Conservation (phyloP, 2,797 vertebrate genomes). For the Myoxocephalus aenaeus region DNA sequence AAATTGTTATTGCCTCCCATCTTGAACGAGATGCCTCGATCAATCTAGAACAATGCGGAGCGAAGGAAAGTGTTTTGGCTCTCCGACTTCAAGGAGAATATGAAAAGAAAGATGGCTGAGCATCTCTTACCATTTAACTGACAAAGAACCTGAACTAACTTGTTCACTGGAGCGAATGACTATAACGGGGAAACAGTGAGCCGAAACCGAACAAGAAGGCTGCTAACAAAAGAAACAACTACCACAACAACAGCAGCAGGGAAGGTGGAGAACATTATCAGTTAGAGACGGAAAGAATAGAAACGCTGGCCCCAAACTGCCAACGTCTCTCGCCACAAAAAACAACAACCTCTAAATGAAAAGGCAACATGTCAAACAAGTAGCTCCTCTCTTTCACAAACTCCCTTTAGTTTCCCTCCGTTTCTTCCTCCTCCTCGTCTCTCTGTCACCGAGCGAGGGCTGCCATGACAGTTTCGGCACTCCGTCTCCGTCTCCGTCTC, state of each 20-base stretch:
- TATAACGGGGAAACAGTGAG: neutral
- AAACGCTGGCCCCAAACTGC: constrained; percentile 78
- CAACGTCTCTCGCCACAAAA: constrained; percentile 72
- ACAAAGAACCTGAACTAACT: constrained; percentile 9
- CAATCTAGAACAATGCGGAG: neutral
- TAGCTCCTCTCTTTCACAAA: constrained; percentile 58
- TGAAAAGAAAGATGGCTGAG: neutral
- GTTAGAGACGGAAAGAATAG: constrained; percentile 18
- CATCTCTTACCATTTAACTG: neutral
- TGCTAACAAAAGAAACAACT: constrained; percentile 1
- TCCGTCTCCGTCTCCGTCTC: constrained; percentile 42
- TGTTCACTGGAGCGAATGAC: neutral
- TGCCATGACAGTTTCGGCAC: constrained; percentile 67
- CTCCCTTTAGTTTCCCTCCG: constrained; percentile 46
- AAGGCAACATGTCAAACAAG: constrained; percentile 72
- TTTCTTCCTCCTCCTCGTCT: constrained; percentile 28
- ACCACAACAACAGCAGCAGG: constrained; percentile 25
- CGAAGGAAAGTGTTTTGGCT: neutral
- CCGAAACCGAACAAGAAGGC: neutral
- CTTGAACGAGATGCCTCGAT: neutral
- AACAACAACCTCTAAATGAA: constrained; percentile 63
- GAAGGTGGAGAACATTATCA: constrained; percentile 34
- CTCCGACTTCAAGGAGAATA: neutral
- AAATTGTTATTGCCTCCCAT: neutral
- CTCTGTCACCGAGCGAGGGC: constrained; percentile 69